Evolutionary conservation across 1,140 invertebrate species (phyloP), one percentile per base, ranked within the genome.

Genomic region (Neodiprion fabricii): DNA sequence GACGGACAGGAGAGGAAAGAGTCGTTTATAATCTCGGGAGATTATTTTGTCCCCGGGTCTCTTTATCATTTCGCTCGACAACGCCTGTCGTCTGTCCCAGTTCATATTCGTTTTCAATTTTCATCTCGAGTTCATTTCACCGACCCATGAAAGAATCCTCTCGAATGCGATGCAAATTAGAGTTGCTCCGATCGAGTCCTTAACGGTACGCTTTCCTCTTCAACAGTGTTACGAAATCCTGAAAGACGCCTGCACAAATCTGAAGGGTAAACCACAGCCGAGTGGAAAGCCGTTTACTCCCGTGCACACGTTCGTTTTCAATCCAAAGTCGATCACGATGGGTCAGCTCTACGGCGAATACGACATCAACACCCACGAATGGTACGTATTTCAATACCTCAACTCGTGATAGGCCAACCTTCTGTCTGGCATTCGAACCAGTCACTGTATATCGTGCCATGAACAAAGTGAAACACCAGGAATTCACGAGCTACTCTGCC

Each of bases 261-360:
- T 95, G 53, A 92, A 91, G 76, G 93, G 93, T 1, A 88, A 92
- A 79, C 80, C 89, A 9, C 91, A 93, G 7, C 93, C 93, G 1
- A 91, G 91, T 72, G 93, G 93, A 7, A 90, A 90, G 48, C 89
- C 90, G 0, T 95, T 94, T 83, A 86, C 90, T 10, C 81, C 89
- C 0, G 92, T 93, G 0, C 87, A 91, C 76, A 90, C 91, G 0
- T 90, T 88, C 77, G 89, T 91, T 1, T 88, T 96, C 11, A 96
- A 96, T 84, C 95, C 95, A 0, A 96, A 96, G 83, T 92, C 94
- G 1, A 93, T 96, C 65, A 95, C 94, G 2, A 95, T 95, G 91
- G 94, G 94, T 1, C 94, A 96, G 85, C 85, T 96, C 0, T 95
- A 96, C 83, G 95, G 95, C 28, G 93, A 95, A 85, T 95, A 95